These are phyloP conservation scores for Phalacrocorax brasilianus DNA, from an alignment of 2,113 vertebrate genomes.

Conservation along the genomic window DNA sequence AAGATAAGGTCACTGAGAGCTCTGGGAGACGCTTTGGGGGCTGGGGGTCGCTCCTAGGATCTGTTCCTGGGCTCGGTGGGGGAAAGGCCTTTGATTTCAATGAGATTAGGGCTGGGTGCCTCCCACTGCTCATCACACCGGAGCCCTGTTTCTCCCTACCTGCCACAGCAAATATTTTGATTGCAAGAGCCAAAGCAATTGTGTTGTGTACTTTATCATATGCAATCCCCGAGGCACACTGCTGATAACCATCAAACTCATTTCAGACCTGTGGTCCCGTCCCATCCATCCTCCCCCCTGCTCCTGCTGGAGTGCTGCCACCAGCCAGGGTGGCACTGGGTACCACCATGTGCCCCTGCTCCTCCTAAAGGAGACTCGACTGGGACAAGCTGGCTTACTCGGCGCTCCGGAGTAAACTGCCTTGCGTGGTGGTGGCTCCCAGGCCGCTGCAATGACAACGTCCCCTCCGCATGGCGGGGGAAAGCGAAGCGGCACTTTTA, in stretches of 20 bases:
- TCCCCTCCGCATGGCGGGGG: accelerated
- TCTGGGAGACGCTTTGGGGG: not conserved
- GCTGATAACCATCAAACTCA: not conserved
- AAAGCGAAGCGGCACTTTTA: not conserved
- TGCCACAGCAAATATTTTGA: not conserved
- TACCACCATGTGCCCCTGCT: not conserved
- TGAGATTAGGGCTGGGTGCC: not conserved
- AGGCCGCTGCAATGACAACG: accelerated
- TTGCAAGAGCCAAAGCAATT: not conserved
- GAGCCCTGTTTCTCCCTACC: not conserved
- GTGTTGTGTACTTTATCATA: not conserved
- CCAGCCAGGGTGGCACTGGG: not conserved
- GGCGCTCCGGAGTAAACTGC: not conserved
- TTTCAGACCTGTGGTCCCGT: not conserved
- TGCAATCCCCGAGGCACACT: not conserved
- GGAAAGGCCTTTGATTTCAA: not conserved
- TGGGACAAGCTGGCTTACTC: not conserved
- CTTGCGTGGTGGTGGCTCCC: accelerated
- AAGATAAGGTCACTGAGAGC: not conserved
- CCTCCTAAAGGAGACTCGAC: not conserved
- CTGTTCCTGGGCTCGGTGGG: not conserved
- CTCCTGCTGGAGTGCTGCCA: not conserved
- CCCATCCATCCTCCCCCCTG: no score
- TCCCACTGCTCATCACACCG: not conserved
- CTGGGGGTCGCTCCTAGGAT: not conserved